Evolutionary conservation across 2,888 invertebrate species (phyloP).

Genomic region (Nemurella pictetii): DNA sequence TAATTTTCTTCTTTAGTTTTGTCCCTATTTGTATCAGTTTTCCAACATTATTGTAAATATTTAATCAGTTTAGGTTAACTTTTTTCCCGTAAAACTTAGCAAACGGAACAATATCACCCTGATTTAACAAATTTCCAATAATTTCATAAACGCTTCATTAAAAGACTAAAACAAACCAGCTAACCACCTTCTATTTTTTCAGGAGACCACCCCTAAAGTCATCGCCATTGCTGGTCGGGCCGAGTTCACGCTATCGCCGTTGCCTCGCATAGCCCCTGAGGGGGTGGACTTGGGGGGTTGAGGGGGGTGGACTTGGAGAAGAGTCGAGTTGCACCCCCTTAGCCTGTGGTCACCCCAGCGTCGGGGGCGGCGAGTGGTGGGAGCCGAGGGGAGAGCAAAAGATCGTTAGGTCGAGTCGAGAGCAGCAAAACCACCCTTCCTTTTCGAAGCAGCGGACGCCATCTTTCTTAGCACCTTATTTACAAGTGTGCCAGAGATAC

Average conservation of each 20-base stretch:
- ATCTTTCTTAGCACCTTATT: constrained; percentile 32
- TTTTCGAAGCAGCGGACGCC: constrained; percentile 9
- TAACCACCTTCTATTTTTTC: too few relatives aligned
- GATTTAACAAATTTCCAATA: too few relatives aligned
- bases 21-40: too few relatives aligned
- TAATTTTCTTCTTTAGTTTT: too few relatives aligned
- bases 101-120: too few relatives aligned
- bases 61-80: too few relatives aligned
- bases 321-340: neutral
- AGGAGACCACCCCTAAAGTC: neutral
- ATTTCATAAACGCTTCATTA: too few relatives aligned
- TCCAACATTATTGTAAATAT: too few relatives aligned
- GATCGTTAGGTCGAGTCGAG: constrained; percentile 38
- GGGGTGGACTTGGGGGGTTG: neutral
- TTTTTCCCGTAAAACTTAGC: too few relatives aligned
- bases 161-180: too few relatives aligned
- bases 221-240: constrained; percentile 22
- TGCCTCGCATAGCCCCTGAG: neutral
- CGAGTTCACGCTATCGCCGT: neutral
- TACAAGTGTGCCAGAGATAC: constrained; percentile 7
- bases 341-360: constrained; percentile 32
- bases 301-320: neutral
- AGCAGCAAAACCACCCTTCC: constrained; percentile 18
- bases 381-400: constrained; percentile 31
- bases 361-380: constrained; percentile 13